Percentiles rank a stretch among this genome's conserved stretches.
These are phyloP conservation scores for Metaphire vulgaris DNA, from an alignment of 1,140 invertebrate genomes.

Conservation along the genomic window DNA sequence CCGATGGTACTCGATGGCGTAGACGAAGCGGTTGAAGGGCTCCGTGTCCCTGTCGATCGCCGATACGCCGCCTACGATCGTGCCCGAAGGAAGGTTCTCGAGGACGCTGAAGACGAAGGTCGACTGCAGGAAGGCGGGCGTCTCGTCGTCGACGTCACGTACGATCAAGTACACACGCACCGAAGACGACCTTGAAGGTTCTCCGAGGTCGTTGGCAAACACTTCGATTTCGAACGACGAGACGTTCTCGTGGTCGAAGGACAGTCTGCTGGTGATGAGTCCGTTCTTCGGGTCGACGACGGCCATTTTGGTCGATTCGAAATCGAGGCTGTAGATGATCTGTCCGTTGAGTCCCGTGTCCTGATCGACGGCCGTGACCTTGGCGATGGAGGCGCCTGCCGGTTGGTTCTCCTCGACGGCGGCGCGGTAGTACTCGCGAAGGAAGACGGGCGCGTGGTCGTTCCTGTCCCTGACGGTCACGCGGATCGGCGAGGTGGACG, in stretches of 20 bases:
- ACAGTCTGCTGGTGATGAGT: not conserved
- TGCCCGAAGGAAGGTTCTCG: constrained; percentile 12
- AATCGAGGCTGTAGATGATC: constrained; percentile 55
- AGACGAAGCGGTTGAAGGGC: constrained; percentile 1
- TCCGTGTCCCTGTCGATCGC: constrained; percentile 7
- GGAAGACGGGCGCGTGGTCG: constrained; percentile 71
- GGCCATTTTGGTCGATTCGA: not conserved
- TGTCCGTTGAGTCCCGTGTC: constrained; percentile 72
- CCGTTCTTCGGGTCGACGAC: constrained; percentile 17
- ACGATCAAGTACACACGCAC: constrained; percentile 10
- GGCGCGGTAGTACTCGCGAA: constrained; percentile 63
- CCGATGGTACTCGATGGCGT: not conserved
- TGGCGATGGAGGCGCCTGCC: constrained; percentile 64
- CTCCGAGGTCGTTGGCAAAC: constrained; percentile 6
- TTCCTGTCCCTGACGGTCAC: constrained; percentile 69
- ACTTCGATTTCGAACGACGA: constrained; percentile 9
- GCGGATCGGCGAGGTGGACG: constrained; percentile 57
- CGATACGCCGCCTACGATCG: constrained; percentile 6
- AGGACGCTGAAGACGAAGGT: constrained; percentile 12
- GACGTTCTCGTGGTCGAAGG: constrained; percentile 13
- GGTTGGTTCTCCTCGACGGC: constrained; percentile 68
- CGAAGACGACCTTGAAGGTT: not conserved
- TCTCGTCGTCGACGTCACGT: constrained; percentile 15
- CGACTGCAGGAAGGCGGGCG: constrained; percentile 4
- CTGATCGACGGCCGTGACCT: constrained; percentile 66